Conservation (phyloP, 2,888 invertebrate genomes). For the Cremastobaeus sp. region DNA sequence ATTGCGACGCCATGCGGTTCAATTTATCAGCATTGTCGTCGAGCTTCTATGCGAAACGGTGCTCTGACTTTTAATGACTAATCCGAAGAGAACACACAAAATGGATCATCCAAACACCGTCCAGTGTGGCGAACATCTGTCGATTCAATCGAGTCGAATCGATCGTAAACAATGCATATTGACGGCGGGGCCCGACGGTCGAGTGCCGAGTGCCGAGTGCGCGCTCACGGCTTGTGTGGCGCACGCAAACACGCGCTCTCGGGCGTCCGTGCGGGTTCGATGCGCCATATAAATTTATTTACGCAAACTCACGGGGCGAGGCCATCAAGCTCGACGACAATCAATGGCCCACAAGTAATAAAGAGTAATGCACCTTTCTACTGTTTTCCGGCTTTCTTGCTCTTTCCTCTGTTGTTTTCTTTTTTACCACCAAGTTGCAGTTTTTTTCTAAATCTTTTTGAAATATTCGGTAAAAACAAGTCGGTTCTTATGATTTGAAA, state of each 20-base stretch:
- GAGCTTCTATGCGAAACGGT: conserved; percentile 24
- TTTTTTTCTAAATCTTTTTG: too few species aligned
- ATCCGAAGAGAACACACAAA: conserved; percentile 29
- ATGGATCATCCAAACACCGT: conserved; percentile 11
- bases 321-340: conserved; percentile 19
- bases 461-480: too few species aligned
- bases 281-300: conserved; percentile 39
- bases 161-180: conserved; percentile 58
- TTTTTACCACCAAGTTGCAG: too few species aligned
- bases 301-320: conserved; percentile 29
- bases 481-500: too few species aligned
- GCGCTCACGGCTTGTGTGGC: not conserved
- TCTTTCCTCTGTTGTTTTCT: too few species aligned
- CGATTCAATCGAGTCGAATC: conserved; percentile 57
- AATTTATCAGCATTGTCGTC: conserved; percentile 43
- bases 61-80: conserved; percentile 44
- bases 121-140: conserved; percentile 47
- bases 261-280: conserved; percentile 16
- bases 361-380: conserved; percentile 18
- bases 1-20: conserved; percentile 27
- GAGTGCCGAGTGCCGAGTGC: not conserved
- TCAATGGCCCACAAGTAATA: conserved; percentile 24
- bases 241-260: conserved; percentile 1
- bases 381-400: too few species aligned
- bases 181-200: not conserved